These are phyloP conservation scores for Vireo altiloquus DNA, from an alignment of 2,113 vertebrate species.

Conservation along the genomic window DNA sequence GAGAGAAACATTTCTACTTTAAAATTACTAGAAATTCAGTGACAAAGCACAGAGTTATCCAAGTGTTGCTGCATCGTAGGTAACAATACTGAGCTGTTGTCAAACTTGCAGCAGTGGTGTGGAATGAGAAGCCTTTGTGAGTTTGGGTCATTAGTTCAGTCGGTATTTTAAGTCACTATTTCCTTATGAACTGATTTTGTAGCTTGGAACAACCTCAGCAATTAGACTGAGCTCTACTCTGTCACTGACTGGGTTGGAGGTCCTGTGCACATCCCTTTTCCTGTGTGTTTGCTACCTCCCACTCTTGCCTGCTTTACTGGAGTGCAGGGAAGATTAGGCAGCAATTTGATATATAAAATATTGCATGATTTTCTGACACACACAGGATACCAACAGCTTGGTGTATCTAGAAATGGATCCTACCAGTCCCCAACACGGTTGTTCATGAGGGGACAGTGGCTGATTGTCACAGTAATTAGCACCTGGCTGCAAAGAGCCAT, in stretches of 20 bases:
- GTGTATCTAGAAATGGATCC: neutral
- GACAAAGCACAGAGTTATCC: neutral
- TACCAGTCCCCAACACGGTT: accelerated
- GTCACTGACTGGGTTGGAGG: neutral
- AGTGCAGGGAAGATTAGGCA: neutral
- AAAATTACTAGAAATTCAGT: neutral
- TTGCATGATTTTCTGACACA: neutral
- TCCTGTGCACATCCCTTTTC: neutral
- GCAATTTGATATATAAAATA: neutral
- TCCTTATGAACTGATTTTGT: neutral
- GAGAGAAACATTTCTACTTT: neutral
- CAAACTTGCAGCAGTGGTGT: neutral
- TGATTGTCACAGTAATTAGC: neutral
- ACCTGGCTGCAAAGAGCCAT: neutral
- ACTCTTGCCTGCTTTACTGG: neutral
- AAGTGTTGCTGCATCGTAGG: neutral
- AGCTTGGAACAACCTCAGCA: neutral
- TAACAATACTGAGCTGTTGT: neutral
- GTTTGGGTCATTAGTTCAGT: neutral
- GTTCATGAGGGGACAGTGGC: neutral
- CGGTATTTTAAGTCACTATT: neutral
- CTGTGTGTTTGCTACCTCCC: neutral
- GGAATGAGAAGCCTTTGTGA: neutral
- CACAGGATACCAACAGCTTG: neutral
- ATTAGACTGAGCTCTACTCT: neutral